Conservation (phyloP, 2,888 invertebrate genomes). For the Troides oblongomaculatus region DNA sequence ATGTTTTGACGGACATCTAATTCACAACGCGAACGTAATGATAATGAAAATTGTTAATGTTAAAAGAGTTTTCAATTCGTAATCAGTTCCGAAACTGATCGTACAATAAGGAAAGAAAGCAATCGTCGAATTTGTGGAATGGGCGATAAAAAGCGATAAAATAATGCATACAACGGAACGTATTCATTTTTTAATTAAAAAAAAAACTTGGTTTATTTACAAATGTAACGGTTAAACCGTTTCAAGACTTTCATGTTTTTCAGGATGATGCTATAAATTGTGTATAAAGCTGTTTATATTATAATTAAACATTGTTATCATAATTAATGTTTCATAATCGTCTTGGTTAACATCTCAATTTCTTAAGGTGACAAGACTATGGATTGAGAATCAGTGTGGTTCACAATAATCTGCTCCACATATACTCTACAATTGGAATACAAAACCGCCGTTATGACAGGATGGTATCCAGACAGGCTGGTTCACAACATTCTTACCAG, state of each 20-base stretch:
- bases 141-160: background rate
- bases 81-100: background rate
- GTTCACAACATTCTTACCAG: too few relatives aligned
- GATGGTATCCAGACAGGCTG: too few relatives aligned
- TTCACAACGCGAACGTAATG: background rate
- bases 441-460: too few relatives aligned
- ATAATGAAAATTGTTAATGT: conserved; percentile 3
- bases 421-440: too few relatives aligned
- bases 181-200: background rate
- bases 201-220: background rate
- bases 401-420: too few relatives aligned
- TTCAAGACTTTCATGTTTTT: background rate
- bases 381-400: too few relatives aligned
- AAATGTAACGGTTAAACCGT: background rate
- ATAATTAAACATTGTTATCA: too few relatives aligned
- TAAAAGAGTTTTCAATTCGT: background rate
- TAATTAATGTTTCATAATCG: too few relatives aligned
- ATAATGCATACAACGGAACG: background rate
- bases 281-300: too few relatives aligned
- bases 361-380: too few relatives aligned
- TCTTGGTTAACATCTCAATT: too few relatives aligned
- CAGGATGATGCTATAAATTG: too few relatives aligned
- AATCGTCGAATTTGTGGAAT: background rate
- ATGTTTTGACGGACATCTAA: background rate
- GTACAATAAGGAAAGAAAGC: background rate